Conservation (phyloP, 2,113 vertebrate species). For the Mustela nigripes region DNA sequence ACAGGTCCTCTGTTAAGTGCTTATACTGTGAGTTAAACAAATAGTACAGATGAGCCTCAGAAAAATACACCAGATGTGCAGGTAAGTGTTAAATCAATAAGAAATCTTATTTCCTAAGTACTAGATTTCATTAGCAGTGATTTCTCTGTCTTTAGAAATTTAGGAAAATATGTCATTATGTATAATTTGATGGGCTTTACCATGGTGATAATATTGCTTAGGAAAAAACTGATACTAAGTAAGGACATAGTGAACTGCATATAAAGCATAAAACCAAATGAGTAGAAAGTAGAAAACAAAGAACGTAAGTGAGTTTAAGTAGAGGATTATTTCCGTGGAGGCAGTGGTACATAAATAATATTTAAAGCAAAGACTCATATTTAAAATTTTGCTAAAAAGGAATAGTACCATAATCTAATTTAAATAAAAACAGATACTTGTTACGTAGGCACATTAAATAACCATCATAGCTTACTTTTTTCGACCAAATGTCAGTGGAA, state of each 20-base stretch:
- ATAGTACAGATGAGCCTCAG: not conserved
- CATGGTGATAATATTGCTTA: not conserved
- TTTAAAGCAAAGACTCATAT: not conserved
- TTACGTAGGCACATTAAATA: not conserved
- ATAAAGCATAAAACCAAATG: not conserved
- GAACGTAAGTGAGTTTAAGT: not conserved
- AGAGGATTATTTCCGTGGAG: not conserved
- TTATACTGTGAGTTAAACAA: slow-evolving; percentile 5
- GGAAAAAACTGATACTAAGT: not conserved
- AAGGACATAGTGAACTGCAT: not conserved
- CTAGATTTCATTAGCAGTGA: slow-evolving; percentile 32
- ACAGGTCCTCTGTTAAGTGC: not conserved
- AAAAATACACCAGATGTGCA: slow-evolving; percentile 26
- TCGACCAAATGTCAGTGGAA: not conserved
- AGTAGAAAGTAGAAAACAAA: not conserved
- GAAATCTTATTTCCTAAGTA: not conserved
- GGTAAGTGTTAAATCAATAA: not conserved
- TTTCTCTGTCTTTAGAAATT: not conserved
- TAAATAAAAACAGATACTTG: not conserved
- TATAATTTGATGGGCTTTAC: not conserved
- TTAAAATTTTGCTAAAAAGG: not conserved
- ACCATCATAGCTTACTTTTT: not conserved
- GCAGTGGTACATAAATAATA: not conserved
- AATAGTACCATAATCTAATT: not conserved
- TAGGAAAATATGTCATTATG: not conserved